Evolutionary conservation across 1,140 invertebrate species (phyloP).

Genomic region (Heliconius nattereri): DNA sequence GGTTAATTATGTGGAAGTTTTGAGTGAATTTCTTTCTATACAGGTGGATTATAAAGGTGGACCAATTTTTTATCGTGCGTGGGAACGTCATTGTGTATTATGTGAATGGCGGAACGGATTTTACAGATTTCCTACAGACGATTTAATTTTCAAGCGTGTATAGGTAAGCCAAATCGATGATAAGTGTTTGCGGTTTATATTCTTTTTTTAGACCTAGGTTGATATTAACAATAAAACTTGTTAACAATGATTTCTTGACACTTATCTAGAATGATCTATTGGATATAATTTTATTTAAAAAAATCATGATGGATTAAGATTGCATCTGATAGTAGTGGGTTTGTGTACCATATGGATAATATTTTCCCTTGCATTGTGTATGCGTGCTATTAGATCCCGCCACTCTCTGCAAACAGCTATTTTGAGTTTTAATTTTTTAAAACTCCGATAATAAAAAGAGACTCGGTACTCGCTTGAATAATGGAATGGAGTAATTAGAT

Average conservation of each 20-base stretch:
- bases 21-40: constrained; percentile 16
- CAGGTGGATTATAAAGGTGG: constrained; percentile 18
- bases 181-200: constrained; percentile 2
- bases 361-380: no score
- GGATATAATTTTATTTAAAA: neutral
- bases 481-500: no score
- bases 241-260: neutral
- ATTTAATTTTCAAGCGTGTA: constrained; percentile 24
- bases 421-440: no score
- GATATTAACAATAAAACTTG: neutral
- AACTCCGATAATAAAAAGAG: no score
- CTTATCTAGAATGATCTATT: neutral
- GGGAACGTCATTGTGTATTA: constrained; percentile 25
- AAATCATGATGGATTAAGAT: no score
- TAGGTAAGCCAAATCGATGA: neutral
- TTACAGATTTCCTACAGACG: constrained; percentile 24
- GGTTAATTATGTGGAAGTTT: constrained; percentile 25
- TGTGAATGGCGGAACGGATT: constrained; percentile 17
- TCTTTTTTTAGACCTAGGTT: neutral
- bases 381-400: no score
- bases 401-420: no score
- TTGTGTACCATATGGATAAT: no score
- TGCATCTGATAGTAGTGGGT: no score
- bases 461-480: no score
- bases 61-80: constrained; percentile 22